A percentile compares a stretch with the other conserved stretches of the same genome.
These are phyloP conservation scores for Sinosuthora webbiana DNA, from an alignment of 2,113 vertebrate species.

Conservation along the genomic window DNA sequence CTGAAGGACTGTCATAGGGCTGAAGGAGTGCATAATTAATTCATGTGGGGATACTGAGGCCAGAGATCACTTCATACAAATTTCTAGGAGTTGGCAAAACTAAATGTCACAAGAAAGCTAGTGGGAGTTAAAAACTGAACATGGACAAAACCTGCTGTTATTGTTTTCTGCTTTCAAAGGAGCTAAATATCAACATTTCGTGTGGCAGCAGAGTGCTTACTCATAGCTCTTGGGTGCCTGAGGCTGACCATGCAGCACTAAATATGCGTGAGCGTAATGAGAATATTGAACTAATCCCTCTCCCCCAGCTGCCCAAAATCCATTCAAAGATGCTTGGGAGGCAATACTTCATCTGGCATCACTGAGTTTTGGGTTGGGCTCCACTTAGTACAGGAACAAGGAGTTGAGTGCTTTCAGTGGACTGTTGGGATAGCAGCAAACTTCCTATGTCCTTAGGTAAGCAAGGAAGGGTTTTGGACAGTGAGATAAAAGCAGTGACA, in stretches of 20 bases:
- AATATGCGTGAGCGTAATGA: not conserved
- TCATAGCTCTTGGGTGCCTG: not conserved
- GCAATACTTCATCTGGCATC: not conserved
- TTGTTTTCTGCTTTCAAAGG: not conserved
- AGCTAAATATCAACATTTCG: not conserved
- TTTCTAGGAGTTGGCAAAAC: not conserved
- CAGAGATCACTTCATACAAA: not conserved
- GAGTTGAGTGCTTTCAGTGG: not conserved
- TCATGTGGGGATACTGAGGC: not conserved
- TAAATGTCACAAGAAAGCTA: not conserved
- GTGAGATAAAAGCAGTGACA: not conserved
- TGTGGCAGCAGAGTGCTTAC: not conserved
- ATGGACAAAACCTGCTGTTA: not conserved
- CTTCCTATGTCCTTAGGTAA: accelerated
- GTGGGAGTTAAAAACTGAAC: conserved; percentile 10
- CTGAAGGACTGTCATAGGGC: not conserved
- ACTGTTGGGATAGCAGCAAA: not conserved
- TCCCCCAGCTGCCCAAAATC: not conserved
- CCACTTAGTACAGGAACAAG: not conserved
- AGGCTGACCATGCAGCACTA: not conserved
- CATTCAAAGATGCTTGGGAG: not conserved
- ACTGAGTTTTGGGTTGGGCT: not conserved
- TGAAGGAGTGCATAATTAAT: not conserved
- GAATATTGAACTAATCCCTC: not conserved
- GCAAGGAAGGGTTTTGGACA: not conserved